phyloP scores from a whole-genome alignment of 2,888 invertebrate species.

The Drosophila dives region DNA sequence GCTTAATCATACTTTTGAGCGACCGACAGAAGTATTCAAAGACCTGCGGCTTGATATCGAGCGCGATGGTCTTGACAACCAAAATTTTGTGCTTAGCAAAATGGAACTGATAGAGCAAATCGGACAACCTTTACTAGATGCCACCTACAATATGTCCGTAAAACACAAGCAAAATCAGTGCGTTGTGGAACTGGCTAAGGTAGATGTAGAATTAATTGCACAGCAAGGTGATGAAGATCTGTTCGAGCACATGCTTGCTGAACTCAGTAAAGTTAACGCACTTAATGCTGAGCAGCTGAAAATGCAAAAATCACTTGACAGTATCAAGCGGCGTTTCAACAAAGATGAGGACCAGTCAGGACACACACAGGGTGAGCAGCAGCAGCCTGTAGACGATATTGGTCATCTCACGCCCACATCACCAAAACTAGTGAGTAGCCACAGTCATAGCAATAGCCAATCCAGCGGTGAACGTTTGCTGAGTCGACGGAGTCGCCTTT shows the following conservation, averaged over 20 bases:
- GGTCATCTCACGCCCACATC: conserved; percentile 26
- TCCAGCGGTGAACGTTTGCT: conserved; percentile 80
- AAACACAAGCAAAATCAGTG: conserved; percentile 77
- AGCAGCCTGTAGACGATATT: conserved; percentile 18
- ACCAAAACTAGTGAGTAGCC: conserved; percentile 13
- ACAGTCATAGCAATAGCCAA: conserved; percentile 45
- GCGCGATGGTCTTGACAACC: conserved; percentile 41
- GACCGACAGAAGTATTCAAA: conserved; percentile 23
- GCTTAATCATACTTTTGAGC: conserved; percentile 76
- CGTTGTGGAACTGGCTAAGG: conserved; percentile 77
- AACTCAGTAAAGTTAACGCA: conserved; percentile 76
- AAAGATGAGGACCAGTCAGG: conserved; percentile 52
- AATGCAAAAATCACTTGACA: conserved; percentile 84
- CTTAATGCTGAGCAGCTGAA: conserved; percentile 82
- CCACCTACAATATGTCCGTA: conserved; percentile 69
- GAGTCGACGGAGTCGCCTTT: conserved; percentile 84
- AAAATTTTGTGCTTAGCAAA: conserved; percentile 53
- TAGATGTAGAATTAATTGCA: conserved; percentile 79
- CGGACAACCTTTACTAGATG: conserved; percentile 74
- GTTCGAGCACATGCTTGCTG: conserved; percentile 83
- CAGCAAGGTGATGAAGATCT: conserved; percentile 83
- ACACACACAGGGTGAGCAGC: conserved; percentile 16
- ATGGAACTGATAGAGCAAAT: conserved; percentile 79
- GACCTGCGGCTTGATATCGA: conserved; percentile 9
- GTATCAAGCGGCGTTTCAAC: conserved; percentile 83